Evolutionary conservation across 2,888 invertebrate species (phyloP), one percentile per base, ranked within the genome.

Genomic region (Sphinx pinastri): DNA sequence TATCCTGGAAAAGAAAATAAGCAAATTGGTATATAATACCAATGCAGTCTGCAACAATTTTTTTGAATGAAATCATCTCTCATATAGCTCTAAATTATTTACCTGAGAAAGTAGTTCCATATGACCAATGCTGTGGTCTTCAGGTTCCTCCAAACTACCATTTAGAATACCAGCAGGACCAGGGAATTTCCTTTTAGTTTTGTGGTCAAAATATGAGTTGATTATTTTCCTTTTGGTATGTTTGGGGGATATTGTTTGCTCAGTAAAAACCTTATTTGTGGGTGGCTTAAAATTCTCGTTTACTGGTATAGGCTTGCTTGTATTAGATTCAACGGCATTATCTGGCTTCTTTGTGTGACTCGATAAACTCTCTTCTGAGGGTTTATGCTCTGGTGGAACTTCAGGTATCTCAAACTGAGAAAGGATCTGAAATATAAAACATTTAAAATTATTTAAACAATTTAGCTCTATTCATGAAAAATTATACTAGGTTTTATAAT

Each of bases 101-200:
- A 94, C 94, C 90, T 94, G 94, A 71, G 94, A 93, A 16, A 93
- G 81, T 60, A 94, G 75, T 77, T 94, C 93, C 72, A 93, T 85
- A 63, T 90, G 87, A 72, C 88, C 84, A 74, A 90, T 82, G 73
- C 76, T 83, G 72, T 92, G 88, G 84, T 92, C 88, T 68, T 84
- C 85, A 60, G 83, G 84, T 71, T 88, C 87, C 75, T 88, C 83
- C 70, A 92, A 79, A 16, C 77, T 84, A 38, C 89, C 88, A 70
- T 85, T 86, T n/a, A 94, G 79, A 16, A 94, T 76, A 0, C 94
- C 94, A 60, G 94, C 94, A 25, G 94, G 94, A 0, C 94, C 94
- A 16, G 94, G 94, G 73, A 94, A 94, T 73, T 93, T 94, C 75
- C 94, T 85, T 78, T 94, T 93, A 66, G 79, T 89, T 75, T 88